Conservation (phyloP, 2,888 invertebrate species). For the Petrophora chlorosata region DNA sequence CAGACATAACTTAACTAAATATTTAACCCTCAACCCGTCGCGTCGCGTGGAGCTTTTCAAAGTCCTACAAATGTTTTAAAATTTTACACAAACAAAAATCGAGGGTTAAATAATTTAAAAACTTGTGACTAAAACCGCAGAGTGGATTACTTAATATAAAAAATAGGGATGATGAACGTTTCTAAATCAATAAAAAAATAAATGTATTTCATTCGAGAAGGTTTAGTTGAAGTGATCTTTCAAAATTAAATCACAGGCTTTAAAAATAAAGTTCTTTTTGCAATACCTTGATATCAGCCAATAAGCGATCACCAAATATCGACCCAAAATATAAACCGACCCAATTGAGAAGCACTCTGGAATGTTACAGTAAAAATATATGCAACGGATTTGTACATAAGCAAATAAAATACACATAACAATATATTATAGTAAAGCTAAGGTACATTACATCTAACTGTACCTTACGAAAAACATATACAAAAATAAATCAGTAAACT, state of each 20-base stretch:
- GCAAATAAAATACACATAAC: background rate
- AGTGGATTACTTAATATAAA: too few relatives aligned
- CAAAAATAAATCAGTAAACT: background rate
- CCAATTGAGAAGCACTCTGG: conserved; percentile 19
- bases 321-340: conserved; percentile 4
- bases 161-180: too few relatives aligned
- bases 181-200: too few relatives aligned
- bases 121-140: too few relatives aligned
- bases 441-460: background rate
- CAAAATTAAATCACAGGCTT: too few relatives aligned
- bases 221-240: too few relatives aligned
- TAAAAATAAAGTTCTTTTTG: too few relatives aligned
- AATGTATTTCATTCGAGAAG: too few relatives aligned
- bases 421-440: background rate
- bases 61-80: background rate
- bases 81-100: background rate
- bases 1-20: background rate
- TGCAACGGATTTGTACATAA: background rate
- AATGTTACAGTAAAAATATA: conserved; percentile 20
- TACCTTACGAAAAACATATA: background rate
- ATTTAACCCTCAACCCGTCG: background rate
- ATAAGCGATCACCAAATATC: conserved; percentile 1
- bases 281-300: too few relatives aligned
- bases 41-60: too few relatives aligned
- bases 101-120: too few relatives aligned